Evolutionary conservation across 2,113 vertebrate genomes (phyloP).

Genomic region (Chloropsis hardwickii): DNA sequence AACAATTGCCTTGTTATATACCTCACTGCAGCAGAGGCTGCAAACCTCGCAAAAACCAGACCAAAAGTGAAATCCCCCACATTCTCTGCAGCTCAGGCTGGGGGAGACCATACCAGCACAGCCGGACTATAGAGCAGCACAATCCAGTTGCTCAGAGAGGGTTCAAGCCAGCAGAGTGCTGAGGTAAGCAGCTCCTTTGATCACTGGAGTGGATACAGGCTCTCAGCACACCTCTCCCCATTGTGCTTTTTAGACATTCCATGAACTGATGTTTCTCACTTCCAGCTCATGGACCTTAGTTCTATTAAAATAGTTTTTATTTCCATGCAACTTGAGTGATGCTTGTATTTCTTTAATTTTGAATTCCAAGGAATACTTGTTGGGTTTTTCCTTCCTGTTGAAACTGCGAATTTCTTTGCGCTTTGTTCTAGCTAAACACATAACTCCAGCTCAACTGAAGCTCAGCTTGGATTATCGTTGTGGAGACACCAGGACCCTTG

Average conservation of each 20-base stretch:
- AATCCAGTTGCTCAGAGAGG: background rate
- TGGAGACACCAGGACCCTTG: accelerated
- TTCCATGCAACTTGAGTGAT: background rate
- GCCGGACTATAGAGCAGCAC: background rate
- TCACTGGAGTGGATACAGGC: background rate
- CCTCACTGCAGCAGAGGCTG: accelerated
- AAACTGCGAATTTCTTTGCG: background rate
- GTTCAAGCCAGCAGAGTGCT: background rate
- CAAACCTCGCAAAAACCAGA: background rate
- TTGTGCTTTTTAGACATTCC: background rate
- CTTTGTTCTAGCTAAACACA: background rate
- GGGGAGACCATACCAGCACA: background rate
- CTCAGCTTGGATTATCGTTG: background rate
- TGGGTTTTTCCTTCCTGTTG: background rate
- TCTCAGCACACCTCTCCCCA: no score
- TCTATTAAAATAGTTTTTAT: background rate
- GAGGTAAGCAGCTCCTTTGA: background rate
- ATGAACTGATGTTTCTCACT: background rate
- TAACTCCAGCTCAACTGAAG: background rate
- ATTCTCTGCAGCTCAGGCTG: background rate
- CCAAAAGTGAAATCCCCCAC: background rate
- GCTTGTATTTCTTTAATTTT: background rate
- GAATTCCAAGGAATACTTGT: background rate
- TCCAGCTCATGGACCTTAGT: background rate
- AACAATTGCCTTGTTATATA: background rate